phyloP scores from a whole-genome alignment of 2,888 invertebrate genomes.

The Mechanitis messenoides region DNA sequence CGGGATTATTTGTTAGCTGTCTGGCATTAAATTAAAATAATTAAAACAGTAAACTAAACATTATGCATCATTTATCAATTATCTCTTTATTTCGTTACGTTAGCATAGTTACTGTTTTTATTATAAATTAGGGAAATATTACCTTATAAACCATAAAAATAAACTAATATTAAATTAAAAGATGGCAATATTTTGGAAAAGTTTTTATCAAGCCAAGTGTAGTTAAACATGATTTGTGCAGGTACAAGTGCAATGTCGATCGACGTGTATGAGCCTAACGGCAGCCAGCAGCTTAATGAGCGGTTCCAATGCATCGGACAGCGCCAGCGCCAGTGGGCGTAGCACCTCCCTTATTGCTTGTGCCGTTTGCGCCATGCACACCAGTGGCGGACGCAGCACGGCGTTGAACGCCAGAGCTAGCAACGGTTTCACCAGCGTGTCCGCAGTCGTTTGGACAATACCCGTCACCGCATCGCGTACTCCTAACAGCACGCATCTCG shows the following conservation, averaged over 20 bases:
- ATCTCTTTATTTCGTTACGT: no score
- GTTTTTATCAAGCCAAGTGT: no score
- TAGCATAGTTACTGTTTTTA: no score
- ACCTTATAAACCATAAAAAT: no score
- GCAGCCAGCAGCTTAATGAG: slow-evolving; percentile 40
- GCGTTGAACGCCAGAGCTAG: slow-evolving; percentile 82
- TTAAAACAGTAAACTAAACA: no score
- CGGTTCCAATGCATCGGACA: slow-evolving; percentile 43
- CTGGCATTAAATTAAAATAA: no score
- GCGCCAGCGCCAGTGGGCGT: slow-evolving; percentile 34
- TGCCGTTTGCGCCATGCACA: slow-evolving; percentile 77
- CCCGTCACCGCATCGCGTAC: slow-evolving; percentile 40
- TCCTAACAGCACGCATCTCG: slow-evolving; percentile 36
- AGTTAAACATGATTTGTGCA: not conserved
- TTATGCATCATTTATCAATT: no score
- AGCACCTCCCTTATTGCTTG: slow-evolving; percentile 79
- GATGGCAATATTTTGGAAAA: no score
- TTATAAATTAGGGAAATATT: no score
- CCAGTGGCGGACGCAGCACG: slow-evolving; percentile 80
- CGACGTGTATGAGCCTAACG: slow-evolving; percentile 40
- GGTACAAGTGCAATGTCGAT: slow-evolving; percentile 19
- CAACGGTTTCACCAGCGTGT: slow-evolving; percentile 82
- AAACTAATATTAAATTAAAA: no score
- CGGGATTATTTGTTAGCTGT: no score
- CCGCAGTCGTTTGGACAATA: slow-evolving; percentile 55